A percentile compares a stretch with the other conserved stretches of the same genome.
These are phyloP conservation scores for Andrena bucephala DNA, from an alignment of 2,888 invertebrate species.

Conservation along the genomic window DNA sequence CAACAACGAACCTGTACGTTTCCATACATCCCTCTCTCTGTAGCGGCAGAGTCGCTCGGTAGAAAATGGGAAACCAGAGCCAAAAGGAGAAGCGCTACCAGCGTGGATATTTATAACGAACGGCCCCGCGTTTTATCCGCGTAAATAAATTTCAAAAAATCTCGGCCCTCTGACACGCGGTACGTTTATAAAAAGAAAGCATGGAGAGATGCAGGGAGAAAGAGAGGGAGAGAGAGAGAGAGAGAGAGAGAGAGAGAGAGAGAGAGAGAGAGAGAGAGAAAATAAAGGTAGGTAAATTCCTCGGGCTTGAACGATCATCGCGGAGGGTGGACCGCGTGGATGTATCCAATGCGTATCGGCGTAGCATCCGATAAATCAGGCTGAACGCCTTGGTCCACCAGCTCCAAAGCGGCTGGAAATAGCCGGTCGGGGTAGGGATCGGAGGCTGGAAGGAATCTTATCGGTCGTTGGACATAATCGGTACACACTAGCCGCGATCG, in stretches of 20 bases:
- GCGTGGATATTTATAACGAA: constrained; percentile 6
- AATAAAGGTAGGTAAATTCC: neutral
- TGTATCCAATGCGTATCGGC: constrained; percentile 23
- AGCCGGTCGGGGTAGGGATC: constrained; percentile 1
- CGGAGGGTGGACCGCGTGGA: neutral
- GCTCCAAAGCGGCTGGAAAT: constrained; percentile 49
- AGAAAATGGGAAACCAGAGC: neutral
- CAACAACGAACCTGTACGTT: neutral
- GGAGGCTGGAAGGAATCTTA: constrained; percentile 34
- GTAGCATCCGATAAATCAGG: constrained; percentile 39
- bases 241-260: neutral
- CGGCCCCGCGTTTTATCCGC: neutral
- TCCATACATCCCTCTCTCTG: neutral
- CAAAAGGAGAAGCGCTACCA: neutral
- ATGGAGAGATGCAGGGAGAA: too few relatives aligned
- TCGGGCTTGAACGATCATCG: neutral
- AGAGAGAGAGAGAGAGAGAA: neutral
- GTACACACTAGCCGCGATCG: constrained; percentile 25
- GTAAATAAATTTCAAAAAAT: constrained; percentile 7
- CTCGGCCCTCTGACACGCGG: neutral
- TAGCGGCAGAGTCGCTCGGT: neutral
- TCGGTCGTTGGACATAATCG: constrained; percentile 60
- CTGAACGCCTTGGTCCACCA: constrained; percentile 16
- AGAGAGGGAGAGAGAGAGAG: neutral
- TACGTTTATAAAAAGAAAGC: constrained; percentile 14